Conservation (phyloP, 2,888 invertebrate species). For the Oegoconia quadripuncta region DNA sequence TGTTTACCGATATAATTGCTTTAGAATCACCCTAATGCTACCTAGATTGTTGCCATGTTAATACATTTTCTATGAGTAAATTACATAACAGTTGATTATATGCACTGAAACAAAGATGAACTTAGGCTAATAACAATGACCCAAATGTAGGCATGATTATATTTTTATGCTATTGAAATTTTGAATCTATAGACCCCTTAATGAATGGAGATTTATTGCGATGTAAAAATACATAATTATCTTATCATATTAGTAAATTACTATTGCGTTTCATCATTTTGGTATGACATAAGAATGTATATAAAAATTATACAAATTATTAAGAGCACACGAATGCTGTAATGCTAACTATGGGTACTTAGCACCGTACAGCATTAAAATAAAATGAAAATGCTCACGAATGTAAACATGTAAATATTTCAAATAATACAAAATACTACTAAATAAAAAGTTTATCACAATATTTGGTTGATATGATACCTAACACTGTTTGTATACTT, state of each 20-base stretch:
- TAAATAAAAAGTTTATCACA: slow-evolving; percentile 49
- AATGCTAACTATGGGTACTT: slow-evolving; percentile 28
- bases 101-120: slow-evolving; percentile 8
- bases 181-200: no score
- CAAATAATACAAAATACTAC: slow-evolving; percentile 27
- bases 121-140: neutral
- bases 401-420: no score
- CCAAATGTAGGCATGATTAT: slow-evolving; percentile 2
- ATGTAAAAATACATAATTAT: neutral
- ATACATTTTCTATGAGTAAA: slow-evolving; percentile 7
- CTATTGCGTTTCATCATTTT: neutral
- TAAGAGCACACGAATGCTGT: slow-evolving; percentile 1
- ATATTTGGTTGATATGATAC: slow-evolving; percentile 36
- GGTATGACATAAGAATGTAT: neutral
- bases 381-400: no score
- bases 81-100: slow-evolving; percentile 11
- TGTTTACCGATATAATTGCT: slow-evolving; percentile 61
- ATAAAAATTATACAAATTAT: neutral
- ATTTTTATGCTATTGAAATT: slow-evolving; percentile 1
- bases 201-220: no score
- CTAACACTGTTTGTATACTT: slow-evolving; percentile 38
- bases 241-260: neutral
- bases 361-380: slow-evolving; percentile 42
- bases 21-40: slow-evolving; percentile 25
- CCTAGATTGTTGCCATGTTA: slow-evolving; percentile 25